phyloP scores from a whole-genome alignment of 2,888 invertebrate genomes.

The Auanema sp. region DNA sequence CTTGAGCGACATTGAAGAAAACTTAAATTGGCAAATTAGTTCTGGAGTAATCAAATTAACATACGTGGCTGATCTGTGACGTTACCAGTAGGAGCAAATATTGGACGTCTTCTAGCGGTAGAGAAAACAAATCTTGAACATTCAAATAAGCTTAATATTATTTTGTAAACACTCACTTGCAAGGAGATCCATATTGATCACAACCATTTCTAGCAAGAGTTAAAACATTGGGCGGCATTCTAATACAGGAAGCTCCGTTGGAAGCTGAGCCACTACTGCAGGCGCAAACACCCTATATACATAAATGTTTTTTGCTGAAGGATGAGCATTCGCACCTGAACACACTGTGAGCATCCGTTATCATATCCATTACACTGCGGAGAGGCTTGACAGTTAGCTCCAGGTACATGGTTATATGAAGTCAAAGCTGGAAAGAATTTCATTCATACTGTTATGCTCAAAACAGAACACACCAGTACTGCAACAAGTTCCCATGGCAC shows the following conservation, averaged over 20 bases:
- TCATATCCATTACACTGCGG: constrained; percentile 57
- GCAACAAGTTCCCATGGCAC: constrained; percentile 62
- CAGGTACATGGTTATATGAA: constrained; percentile 44
- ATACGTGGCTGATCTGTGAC: constrained; percentile 43
- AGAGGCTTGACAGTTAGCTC: constrained; percentile 45
- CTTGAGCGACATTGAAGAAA: constrained; percentile 58
- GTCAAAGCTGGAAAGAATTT: constrained; percentile 14
- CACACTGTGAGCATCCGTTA: constrained; percentile 46
- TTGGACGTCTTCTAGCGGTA: constrained; percentile 53
- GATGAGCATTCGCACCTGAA: constrained; percentile 29
- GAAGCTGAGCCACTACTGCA: constrained; percentile 49
- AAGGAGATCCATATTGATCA: constrained; percentile 58
- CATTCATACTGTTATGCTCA: background rate
- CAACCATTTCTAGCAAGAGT: constrained; percentile 53
- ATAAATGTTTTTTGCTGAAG: background rate
- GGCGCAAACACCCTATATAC: constrained; percentile 44
- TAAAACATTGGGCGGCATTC: constrained; percentile 41
- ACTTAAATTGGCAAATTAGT: constrained; percentile 38
- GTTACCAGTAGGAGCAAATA: constrained; percentile 55
- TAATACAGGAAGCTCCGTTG: constrained; percentile 52
- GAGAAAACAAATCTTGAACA: constrained; percentile 39
- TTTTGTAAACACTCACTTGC: constrained; percentile 28
- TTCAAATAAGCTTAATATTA: constrained; percentile 8
- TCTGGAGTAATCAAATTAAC: background rate
- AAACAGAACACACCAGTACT: constrained; percentile 24